Evolutionary conservation across 2,888 invertebrate genomes (phyloP).

Genomic region (Sphaerophoria taeniata): DNA sequence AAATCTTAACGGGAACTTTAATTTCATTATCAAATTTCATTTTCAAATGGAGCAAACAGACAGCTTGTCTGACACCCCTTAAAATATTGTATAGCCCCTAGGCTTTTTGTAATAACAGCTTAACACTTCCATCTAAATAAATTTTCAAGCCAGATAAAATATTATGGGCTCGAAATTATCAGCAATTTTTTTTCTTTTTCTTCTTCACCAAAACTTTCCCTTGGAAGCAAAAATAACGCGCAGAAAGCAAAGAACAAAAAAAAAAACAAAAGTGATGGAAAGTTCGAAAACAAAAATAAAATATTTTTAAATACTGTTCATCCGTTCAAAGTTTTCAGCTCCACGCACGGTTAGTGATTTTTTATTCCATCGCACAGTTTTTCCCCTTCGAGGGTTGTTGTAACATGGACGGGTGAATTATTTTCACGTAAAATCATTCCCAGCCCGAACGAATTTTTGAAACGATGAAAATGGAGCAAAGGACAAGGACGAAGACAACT

Average conservation of each 20-base stretch:
- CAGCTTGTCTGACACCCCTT: background rate
- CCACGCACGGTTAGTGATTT: conserved; percentile 40
- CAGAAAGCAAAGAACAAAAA: background rate
- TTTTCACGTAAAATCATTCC: conserved; percentile 53
- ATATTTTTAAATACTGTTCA: conserved; percentile 30
- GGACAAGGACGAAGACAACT: conserved; percentile 57
- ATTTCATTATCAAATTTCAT: background rate
- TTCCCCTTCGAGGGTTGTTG: background rate
- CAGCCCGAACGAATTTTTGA: conserved; percentile 27
- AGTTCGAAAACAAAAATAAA: conserved; percentile 54
- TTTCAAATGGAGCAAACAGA: background rate
- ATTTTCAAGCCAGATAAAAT: background rate
- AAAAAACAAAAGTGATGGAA: conserved; percentile 7
- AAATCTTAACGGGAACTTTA: background rate
- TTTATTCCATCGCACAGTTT: conserved; percentile 37
- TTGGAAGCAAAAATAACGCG: background rate
- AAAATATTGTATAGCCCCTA: background rate
- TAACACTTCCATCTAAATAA: conserved; percentile 8
- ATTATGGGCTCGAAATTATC: background rate
- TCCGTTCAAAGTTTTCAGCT: conserved; percentile 30
- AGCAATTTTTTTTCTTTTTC: too few relatives aligned
- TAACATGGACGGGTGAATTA: conserved; percentile 7
- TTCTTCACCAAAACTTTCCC: too few relatives aligned
- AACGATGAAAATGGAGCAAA: too few relatives aligned
- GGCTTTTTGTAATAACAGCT: background rate